These are phyloP conservation scores for Caenorhabditis sp. DNA, from an alignment of 2,888 invertebrate species.

Conservation along the genomic window DNA sequence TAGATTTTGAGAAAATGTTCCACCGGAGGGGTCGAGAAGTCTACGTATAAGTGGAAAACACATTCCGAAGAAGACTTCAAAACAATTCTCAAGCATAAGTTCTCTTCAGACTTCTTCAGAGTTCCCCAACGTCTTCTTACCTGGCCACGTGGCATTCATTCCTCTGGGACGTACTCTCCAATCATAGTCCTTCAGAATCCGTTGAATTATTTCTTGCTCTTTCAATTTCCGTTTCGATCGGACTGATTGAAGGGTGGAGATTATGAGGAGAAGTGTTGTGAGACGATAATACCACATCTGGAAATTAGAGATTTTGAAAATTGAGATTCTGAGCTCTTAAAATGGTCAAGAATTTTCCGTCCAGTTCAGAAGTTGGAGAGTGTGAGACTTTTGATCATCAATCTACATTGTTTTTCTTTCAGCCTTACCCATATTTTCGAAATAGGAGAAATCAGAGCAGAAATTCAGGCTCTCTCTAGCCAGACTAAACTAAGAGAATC, in stretches of 20 bases:
- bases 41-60: too few relatives aligned
- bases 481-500: too few relatives aligned
- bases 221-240: slow-evolving; percentile 78
- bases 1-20: too few relatives aligned
- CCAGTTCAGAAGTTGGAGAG: too few relatives aligned
- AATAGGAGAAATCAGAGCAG: neutral
- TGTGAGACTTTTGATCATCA: neutral
- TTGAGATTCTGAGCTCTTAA: neutral
- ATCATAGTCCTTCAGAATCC: slow-evolving; percentile 80
- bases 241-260: slow-evolving; percentile 26
- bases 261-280: slow-evolving; percentile 25
- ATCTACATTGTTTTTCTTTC: too few relatives aligned
- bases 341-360: too few relatives aligned
- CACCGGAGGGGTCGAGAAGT: too few relatives aligned
- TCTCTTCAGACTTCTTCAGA: neutral
- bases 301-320: neutral
- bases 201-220: slow-evolving; percentile 82
- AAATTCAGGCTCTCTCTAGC: neutral
- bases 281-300: slow-evolving; percentile 40
- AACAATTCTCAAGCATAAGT: neutral
- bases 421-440: too few relatives aligned
- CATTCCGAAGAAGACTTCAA: neutral
- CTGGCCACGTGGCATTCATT: slow-evolving; percentile 81
- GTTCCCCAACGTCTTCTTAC: slow-evolving; percentile 60
- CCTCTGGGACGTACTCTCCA: slow-evolving; percentile 83